Evolutionary conservation across 2,113 vertebrate species (phyloP).

Genomic region (Corythoichthys haematopterus): DNA sequence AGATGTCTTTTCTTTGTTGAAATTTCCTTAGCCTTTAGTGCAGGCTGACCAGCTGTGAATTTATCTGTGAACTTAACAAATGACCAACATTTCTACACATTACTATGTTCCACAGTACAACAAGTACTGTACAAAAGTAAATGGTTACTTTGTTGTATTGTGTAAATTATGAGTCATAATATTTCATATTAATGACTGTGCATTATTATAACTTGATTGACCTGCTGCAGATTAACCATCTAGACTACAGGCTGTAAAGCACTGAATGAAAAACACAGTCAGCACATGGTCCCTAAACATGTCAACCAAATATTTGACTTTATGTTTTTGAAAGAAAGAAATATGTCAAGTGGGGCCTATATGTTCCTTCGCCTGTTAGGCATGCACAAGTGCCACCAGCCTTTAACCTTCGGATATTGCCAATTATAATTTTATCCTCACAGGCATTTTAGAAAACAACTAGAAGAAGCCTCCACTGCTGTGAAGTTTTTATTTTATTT

Average conservation of each 20-base stretch:
- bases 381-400: slow-evolving; percentile 36
- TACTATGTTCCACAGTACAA: not conserved
- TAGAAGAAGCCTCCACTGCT: slow-evolving; percentile 20
- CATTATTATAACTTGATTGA: not conserved
- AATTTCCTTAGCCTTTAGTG: not conserved
- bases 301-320: not conserved
- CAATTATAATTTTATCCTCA: slow-evolving; percentile 31
- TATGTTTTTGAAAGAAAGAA: slow-evolving; percentile 10
- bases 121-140: not conserved
- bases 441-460: slow-evolving; percentile 1
- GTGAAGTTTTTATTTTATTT: slow-evolving; percentile 23
- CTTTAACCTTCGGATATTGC: slow-evolving; percentile 33
- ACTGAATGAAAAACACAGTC: slow-evolving; percentile 8
- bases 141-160: not conserved
- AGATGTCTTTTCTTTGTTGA: not conserved
- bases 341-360: slow-evolving; percentile 26
- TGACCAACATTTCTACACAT: not conserved
- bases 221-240: slow-evolving; percentile 17
- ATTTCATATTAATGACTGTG: not conserved
- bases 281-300: slow-evolving; percentile 8
- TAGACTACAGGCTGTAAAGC: slow-evolving; percentile 32
- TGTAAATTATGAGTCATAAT: not conserved
- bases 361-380: slow-evolving; percentile 36
- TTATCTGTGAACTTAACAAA: not conserved
- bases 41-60: not conserved